Base-by-base conservation (phyloP, 2,888 invertebrate species). In the Chamaedrilus cognettii region DNA sequence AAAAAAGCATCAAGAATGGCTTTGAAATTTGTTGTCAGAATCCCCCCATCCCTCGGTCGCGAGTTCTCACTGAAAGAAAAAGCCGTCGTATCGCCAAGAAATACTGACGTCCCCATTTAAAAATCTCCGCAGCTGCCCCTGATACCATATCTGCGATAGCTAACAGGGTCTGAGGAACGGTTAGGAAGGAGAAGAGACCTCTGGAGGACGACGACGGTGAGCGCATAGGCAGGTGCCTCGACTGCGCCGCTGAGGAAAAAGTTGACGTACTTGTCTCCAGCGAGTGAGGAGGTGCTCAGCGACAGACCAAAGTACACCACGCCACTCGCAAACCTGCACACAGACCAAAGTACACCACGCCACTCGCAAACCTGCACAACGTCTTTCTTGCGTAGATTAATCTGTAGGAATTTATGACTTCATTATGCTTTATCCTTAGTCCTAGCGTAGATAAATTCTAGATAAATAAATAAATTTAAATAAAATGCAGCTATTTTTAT, bases 271-370 rank as follows among this genome's bases (percentile, higher is more conserved):
- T 56, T 59, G 57, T 75, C 64, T 15, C 75, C 75, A 3, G 69
- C 68, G 55, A 75, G 50, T 11, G 56, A 52, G 0, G 72, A 71
- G 7, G 72, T 73, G 56, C 72, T 70, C 35, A 75, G 65, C 7
- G 73, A 70, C 33, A 75, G 65, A 33, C 74, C 75, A 60, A 60
- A 75, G 60, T 75, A 75, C 33, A 75, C 69, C 51, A 75, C 33
- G 4, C 66, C 65, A 33, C 61, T 72, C 4, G 67, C 70, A 49
- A 74, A 68, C 72, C 75, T 75, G 60, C 15, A 28, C 42, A 19
- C 42, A 42, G 19, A 42, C 11, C 42, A 42, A 42, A 42, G 19
- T 19, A 42, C 19, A 75, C 69, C 51, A 75, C 33, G 4, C 66
- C 65, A 33, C 61, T 72, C 4, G 67, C 70, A 49, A 74, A 68